A percentile compares a stretch with the other conserved stretches of the same genome.
These are phyloP conservation scores for Heteromormyrus szaboi DNA, from an alignment of 2,797 vertebrate species.

Conservation along the genomic window DNA sequence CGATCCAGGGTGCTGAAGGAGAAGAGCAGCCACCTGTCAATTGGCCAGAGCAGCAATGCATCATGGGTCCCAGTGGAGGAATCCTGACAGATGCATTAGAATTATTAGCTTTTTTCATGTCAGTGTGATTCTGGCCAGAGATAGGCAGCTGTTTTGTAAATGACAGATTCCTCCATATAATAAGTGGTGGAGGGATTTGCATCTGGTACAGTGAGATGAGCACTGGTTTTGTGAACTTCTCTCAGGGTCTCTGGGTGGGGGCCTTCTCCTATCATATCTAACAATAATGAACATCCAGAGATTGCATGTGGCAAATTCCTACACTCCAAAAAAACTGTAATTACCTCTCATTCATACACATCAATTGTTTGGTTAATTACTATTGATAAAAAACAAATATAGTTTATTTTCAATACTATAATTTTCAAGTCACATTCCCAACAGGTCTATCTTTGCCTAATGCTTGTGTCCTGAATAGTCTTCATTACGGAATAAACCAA, in stretches of 20 bases:
- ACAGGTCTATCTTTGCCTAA: not conserved
- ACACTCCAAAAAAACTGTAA: not conserved
- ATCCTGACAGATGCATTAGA: not conserved
- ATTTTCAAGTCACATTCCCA: not conserved
- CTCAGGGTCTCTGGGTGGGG: conserved; percentile 56
- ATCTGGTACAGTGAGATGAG: conserved; percentile 55
- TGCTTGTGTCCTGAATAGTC: not conserved
- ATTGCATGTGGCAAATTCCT: conserved; percentile 39
- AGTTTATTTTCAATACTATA: not conserved
- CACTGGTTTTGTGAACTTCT: conserved; percentile 54
- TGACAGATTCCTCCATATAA: conserved; percentile 58
- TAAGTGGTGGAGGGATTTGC: conserved; percentile 57
- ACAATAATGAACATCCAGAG: conserved; percentile 41
- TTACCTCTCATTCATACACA: not conserved
- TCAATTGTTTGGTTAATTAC: not conserved
- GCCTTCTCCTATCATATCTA: conserved; percentile 58
- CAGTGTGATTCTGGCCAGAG: conserved; percentile 37
- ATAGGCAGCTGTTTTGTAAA: conserved; percentile 61
- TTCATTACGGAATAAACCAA: conserved; percentile 2
- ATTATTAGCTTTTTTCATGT: not conserved
- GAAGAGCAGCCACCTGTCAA: not conserved
- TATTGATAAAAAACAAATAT: not conserved
- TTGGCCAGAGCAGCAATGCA: not conserved
- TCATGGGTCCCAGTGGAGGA: not conserved
- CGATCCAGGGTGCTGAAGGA: not conserved